Evolutionary conservation across 1,140 invertebrate genomes (phyloP).

Genomic region (Microplitis demolitor): DNA sequence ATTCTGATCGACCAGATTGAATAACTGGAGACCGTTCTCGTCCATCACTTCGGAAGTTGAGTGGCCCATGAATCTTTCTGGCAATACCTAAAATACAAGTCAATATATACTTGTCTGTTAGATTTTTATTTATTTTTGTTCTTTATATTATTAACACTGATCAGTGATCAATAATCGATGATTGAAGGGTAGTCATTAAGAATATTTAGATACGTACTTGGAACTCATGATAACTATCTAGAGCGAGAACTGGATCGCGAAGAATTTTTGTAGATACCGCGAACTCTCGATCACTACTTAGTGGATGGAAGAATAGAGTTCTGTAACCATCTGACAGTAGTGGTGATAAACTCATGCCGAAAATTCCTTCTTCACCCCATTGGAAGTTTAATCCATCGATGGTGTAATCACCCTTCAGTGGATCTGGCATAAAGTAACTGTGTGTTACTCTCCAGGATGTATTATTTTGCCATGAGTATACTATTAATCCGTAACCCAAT

Average conservation of each 20-base stretch:
- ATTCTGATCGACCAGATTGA: slow-evolving; percentile 78
- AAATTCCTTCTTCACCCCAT: slow-evolving; percentile 81
- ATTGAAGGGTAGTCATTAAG: background rate
- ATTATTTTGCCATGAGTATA: slow-evolving; percentile 76
- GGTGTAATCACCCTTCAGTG: slow-evolving; percentile 76
- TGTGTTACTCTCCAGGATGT: slow-evolving; percentile 78
- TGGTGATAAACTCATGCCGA: slow-evolving; percentile 76
- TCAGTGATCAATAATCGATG: background rate
- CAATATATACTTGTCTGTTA: background rate
- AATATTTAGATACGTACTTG: slow-evolving; percentile 43
- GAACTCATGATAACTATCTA: slow-evolving; percentile 75
- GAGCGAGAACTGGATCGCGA: slow-evolving; percentile 68
- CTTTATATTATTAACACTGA: background rate
- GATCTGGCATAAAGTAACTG: slow-evolving; percentile 80
- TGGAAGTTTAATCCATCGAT: slow-evolving; percentile 81
- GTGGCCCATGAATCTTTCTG: slow-evolving; percentile 68
- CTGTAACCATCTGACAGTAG: slow-evolving; percentile 68
- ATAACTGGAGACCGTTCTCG: slow-evolving; percentile 73
- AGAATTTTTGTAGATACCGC: slow-evolving; percentile 75
- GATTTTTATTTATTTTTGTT: too few species aligned
- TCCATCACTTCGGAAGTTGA: slow-evolving; percentile 75
- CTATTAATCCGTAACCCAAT: slow-evolving; percentile 77
- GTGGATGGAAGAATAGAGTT: slow-evolving; percentile 76
- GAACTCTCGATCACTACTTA: slow-evolving; percentile 78
- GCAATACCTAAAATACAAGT: slow-evolving; percentile 45